Conservation (phyloP, 2,113 vertebrate species). For the Ophthalmolycus amberensis region DNA sequence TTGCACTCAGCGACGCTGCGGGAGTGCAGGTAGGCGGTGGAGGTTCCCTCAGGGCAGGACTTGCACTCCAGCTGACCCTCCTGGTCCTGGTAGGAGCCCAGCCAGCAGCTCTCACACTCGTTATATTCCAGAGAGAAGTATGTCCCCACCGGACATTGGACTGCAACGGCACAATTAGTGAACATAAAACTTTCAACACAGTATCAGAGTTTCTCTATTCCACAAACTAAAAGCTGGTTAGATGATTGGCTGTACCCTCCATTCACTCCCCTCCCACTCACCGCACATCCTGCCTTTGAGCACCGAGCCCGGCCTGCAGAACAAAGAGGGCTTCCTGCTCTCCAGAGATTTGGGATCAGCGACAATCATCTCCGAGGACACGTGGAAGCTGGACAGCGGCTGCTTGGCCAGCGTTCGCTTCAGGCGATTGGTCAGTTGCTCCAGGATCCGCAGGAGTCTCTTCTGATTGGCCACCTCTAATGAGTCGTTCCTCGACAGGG, state of each 20-base stretch:
- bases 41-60: slow-evolving; percentile 89
- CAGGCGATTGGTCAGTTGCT: slow-evolving; percentile 92
- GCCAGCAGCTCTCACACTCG: slow-evolving; percentile 93
- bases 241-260: background rate
- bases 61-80: slow-evolving; percentile 96
- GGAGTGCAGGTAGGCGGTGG: slow-evolving; percentile 94
- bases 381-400: slow-evolving; percentile 91
- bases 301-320: slow-evolving; percentile 94
- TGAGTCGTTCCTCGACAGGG: slow-evolving; percentile 93
- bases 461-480: slow-evolving; percentile 92
- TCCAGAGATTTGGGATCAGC: slow-evolving; percentile 94
- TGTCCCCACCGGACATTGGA: slow-evolving; percentile 95
- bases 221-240: background rate
- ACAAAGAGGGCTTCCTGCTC: slow-evolving; percentile 89
- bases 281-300: slow-evolving; percentile 96
- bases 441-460: slow-evolving; percentile 91
- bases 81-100: slow-evolving; percentile 93
- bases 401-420: slow-evolving; percentile 92
- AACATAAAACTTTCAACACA: background rate
- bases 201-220: background rate
- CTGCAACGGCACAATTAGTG: slow-evolving; percentile 74
- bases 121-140: slow-evolving; percentile 91
- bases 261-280: slow-evolving; percentile 76
- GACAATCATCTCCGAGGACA: slow-evolving; percentile 91
- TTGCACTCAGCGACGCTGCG: slow-evolving; percentile 91